Evolutionary conservation across 2,888 invertebrate species (phyloP), one percentile per base, ranked within the genome.

Genomic region (Eucera pruinosa): DNA sequence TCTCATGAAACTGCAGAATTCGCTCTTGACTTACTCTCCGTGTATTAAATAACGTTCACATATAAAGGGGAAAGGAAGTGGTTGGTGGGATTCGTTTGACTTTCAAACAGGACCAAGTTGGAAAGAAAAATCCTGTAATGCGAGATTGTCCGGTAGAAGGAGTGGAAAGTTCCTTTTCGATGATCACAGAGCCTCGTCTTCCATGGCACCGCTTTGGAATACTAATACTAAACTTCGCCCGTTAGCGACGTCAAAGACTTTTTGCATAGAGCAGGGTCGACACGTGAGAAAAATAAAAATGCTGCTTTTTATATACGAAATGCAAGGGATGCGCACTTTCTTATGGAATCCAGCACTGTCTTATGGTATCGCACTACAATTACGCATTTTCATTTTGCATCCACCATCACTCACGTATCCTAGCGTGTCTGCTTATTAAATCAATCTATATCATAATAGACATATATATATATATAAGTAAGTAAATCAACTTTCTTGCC

Each of bases 211-310:
- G 57, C 33, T 57, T 72, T 70, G 61, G 83, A 84, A 83, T 84
- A 84, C 83, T 84, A 72, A 84, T 84, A 76, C 73, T 62, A 54
- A 74, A 58, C 54, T 71, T 52, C 57, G 71, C 30, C 73, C 76
- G 74, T 84, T 84, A 84, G 81, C 61, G 70, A 80, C 70, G 81
- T 82, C 84, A 78, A 83, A 71, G 84, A 83, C 72, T 78, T 55
- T 84, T 84, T 84, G 75, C 68, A 68, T 72, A 50, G 55, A 52
- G 45, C 18, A 58, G 50, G 33, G 27, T 50, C 25, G 57, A 60
- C 54, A 80, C 83, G 83, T 84, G 83, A 84, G 74, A 36, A 43
- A 80, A 82, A 83, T 83, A 81, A 81, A 81, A 83, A 45, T 61
- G 18, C 41, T 15, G 1, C 7, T 18, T 7, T 55, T 39, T 50